Conservation (phyloP, 1,140 invertebrate species). For the Trachymyrmex cornetzi region DNA sequence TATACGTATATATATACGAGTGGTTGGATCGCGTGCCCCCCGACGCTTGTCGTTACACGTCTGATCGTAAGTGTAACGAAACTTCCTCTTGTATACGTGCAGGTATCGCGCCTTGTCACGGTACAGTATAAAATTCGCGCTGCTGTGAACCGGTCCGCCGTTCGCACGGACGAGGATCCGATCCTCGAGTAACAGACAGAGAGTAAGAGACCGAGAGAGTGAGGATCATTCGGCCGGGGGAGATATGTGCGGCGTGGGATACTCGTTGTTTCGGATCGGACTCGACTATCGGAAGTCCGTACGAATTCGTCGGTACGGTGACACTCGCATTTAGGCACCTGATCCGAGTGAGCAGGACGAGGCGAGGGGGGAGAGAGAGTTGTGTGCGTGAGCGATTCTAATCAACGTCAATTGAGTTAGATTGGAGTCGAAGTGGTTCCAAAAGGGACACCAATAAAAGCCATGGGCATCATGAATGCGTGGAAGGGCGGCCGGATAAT, state of each 20-base stretch:
- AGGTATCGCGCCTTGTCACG: slow-evolving; percentile 56
- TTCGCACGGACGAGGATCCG: slow-evolving; percentile 19
- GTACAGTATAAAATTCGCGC: slow-evolving; percentile 39
- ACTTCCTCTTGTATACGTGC: slow-evolving; percentile 58
- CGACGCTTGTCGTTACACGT: slow-evolving; percentile 57
- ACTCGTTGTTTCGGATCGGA: slow-evolving; percentile 10
- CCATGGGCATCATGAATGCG: slow-evolving; percentile 81
- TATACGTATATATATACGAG: slow-evolving; percentile 2
- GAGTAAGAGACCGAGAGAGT: not conserved
- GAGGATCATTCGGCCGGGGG: not conserved
- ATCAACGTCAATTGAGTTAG: slow-evolving; percentile 74
- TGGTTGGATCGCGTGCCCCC: slow-evolving; percentile 63
- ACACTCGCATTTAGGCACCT: slow-evolving; percentile 43
- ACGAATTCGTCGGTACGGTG: slow-evolving; percentile 59
- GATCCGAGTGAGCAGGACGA: not conserved
- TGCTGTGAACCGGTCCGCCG: slow-evolving; percentile 1
- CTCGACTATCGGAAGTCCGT: slow-evolving; percentile 40
- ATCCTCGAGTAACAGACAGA: not conserved
- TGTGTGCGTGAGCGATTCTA: slow-evolving; percentile 33
- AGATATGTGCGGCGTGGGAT: slow-evolving; percentile 43
- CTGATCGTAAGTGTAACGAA: slow-evolving; percentile 66
- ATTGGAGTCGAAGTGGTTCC: slow-evolving; percentile 67
- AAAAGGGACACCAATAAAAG: slow-evolving; percentile 72
- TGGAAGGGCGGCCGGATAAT: slow-evolving; percentile 82
- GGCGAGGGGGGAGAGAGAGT: not conserved